Evolutionary conservation across 2,113 vertebrate genomes (phyloP), one percentile per base, ranked within the genome.

Genomic region (Lutjanus erythropterus): DNA sequence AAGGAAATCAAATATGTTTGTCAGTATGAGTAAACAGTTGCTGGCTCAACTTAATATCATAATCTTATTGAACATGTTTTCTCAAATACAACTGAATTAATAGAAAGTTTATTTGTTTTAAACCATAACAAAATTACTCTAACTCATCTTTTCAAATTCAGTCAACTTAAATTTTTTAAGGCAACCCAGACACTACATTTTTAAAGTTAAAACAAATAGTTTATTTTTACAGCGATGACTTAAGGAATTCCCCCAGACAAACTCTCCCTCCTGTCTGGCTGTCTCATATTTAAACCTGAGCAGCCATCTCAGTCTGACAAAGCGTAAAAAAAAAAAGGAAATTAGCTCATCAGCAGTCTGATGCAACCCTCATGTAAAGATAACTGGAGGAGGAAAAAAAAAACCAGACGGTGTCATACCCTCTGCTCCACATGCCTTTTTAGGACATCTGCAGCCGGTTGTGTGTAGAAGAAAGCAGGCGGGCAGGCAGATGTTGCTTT

Each of bases 321-420:
- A 52, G 46, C 61, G 3, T 14, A 0, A 67, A 46, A 78, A 56
- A 71, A 68, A 80, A 64, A 37, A 81, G 84, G 91, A 93, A 94
- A 88, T 93, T 79, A 91, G 80, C 80, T 94, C 93, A 94, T 91
- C 61, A 29, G 75, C 31, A 58, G 55, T 44, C 85, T 95, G 90
- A 93, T 25, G 90, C 72, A 93, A 92, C 42, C 55, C 52, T 46
- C 41, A 7, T 47, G 61, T 64, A 88, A 84, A 92, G 87, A 91
- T 78, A 79, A 83, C 67, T 46, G 15, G 47, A 53, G 23, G 78
- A 73, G 55, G 49, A 67, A 80, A 81, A 64, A 53, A 67, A 80
- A 81, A 64, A 64, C 77, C 76, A 84, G 82, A 88, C 27, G 5
- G 27, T 92, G 89, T 90, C 87, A 89, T 80, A 75, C 83, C 50